phyloP scores from a whole-genome alignment of 2,888 invertebrate genomes.

The Thecophora atra region DNA sequence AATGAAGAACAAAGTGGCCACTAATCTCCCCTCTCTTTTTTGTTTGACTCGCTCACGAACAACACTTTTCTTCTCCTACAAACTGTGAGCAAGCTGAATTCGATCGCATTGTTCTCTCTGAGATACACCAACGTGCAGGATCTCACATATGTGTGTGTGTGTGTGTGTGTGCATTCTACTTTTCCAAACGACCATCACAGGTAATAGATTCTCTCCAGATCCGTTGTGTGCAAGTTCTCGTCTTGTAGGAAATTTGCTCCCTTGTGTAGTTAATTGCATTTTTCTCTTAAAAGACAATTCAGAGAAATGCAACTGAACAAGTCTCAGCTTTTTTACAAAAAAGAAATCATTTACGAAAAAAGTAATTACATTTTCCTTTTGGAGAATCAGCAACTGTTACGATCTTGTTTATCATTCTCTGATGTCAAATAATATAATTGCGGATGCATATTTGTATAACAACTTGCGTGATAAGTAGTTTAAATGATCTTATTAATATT shows the following conservation, averaged over 20 bases:
- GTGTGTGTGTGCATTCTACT: background rate
- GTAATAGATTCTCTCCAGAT: background rate
- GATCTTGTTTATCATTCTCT: too few relatives aligned
- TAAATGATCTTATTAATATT: too few relatives aligned
- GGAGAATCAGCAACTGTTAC: too few relatives aligned
- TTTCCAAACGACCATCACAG: background rate
- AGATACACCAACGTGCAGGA: conserved; percentile 1
- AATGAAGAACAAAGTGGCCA: conserved; percentile 49
- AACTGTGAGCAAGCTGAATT: conserved; percentile 25
- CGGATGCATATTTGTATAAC: too few relatives aligned
- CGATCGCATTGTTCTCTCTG: conserved; percentile 10
- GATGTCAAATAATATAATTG: too few relatives aligned
- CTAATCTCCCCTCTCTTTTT: background rate
- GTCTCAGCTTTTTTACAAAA: too few relatives aligned
- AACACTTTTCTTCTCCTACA: background rate
- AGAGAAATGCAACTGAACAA: too few relatives aligned
- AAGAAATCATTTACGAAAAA: too few relatives aligned
- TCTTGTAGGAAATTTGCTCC: background rate
- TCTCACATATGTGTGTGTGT: background rate
- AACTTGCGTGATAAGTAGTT: too few relatives aligned
- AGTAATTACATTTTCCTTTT: too few relatives aligned
- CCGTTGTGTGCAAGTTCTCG: background rate
- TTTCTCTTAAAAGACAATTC: too few relatives aligned
- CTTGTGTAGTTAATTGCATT: background rate
- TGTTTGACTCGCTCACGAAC: conserved; percentile 1